These are phyloP conservation scores for Dendrolimus punctatus DNA, from an alignment of 1,140 invertebrate genomes.

Conservation along the genomic window DNA sequence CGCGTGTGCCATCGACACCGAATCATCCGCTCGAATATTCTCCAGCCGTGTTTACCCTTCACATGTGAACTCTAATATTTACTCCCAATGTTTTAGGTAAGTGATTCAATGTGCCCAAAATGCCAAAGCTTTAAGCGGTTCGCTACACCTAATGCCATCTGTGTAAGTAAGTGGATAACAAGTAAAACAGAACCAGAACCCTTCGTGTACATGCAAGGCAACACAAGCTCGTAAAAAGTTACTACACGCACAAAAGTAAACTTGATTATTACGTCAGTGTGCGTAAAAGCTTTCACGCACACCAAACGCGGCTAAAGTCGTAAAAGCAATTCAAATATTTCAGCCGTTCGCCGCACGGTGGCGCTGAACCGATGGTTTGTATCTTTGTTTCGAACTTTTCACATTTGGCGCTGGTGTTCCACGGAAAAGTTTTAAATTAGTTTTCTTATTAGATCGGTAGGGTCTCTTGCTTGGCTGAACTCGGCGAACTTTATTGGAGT, in stretches of 20 bases:
- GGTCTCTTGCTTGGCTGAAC: constrained; percentile 1
- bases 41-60: constrained; percentile 38
- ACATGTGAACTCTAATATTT: constrained; percentile 30
- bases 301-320: constrained; percentile 24
- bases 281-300: constrained; percentile 44
- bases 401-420: constrained; percentile 45
- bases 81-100: constrained; percentile 36
- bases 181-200: constrained; percentile 28
- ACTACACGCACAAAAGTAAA: constrained; percentile 47
- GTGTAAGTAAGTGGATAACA: constrained; percentile 45
- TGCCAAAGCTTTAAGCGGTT: constrained; percentile 4
- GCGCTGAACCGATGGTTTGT: constrained; percentile 48
- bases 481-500: not conserved
- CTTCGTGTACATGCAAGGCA: constrained; percentile 43
- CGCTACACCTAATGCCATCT: constrained; percentile 57
- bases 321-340: constrained; percentile 61
- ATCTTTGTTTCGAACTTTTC: constrained; percentile 21
- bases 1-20: constrained; percentile 21
- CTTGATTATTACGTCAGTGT: constrained; percentile 38
- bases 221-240: constrained; percentile 46
- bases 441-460: constrained; percentile 16
- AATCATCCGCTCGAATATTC: constrained; percentile 19
- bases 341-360: constrained; percentile 62
- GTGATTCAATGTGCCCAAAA: constrained; percentile 19
- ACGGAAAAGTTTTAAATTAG: constrained; percentile 27